Evolutionary conservation across 2,113 vertebrate species (phyloP).

Genomic region (Mustela lutreola): DNA sequence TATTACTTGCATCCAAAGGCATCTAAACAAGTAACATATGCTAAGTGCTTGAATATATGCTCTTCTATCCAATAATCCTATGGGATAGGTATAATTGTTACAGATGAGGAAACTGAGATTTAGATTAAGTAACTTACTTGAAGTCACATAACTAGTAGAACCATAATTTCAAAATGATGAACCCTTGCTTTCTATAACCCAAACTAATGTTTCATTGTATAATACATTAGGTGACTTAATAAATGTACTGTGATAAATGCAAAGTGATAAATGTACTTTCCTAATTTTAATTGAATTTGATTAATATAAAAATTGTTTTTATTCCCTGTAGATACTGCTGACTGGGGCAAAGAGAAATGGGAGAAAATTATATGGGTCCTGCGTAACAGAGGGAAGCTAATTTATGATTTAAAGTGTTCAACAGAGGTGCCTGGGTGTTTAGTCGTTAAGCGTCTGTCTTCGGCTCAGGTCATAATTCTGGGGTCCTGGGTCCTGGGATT

Average conservation of each 20-base stretch:
- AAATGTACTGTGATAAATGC: not conserved
- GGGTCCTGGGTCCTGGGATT: too few species aligned
- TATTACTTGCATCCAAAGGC: slow-evolving; percentile 19
- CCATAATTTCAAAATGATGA: slow-evolving; percentile 45
- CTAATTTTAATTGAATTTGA: slow-evolving; percentile 62
- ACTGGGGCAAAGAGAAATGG: not conserved
- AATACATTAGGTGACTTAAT: not conserved
- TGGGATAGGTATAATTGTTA: not conserved
- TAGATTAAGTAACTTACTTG: not conserved
- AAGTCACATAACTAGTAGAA: not conserved
- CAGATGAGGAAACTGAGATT: slow-evolving; percentile 27
- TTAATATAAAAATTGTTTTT: slow-evolving; percentile 37
- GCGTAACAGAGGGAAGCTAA: not conserved
- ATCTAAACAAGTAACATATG: not conserved
- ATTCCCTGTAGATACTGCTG: slow-evolving; percentile 31
- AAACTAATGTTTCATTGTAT: slow-evolving; percentile 38
- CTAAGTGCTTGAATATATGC: slow-evolving; percentile 41
- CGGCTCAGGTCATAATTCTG: too few species aligned
- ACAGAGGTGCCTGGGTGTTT: not conserved
- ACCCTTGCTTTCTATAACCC: slow-evolving; percentile 32
- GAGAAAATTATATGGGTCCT: slow-evolving; percentile 19
- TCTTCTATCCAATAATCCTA: slow-evolving; percentile 27
- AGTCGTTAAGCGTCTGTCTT: too few species aligned
- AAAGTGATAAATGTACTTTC: slow-evolving; percentile 4
- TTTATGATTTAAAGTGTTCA: not conserved